phyloP scores from a whole-genome alignment of 2,113 vertebrate genomes.

The Pholis gunnellus region DNA sequence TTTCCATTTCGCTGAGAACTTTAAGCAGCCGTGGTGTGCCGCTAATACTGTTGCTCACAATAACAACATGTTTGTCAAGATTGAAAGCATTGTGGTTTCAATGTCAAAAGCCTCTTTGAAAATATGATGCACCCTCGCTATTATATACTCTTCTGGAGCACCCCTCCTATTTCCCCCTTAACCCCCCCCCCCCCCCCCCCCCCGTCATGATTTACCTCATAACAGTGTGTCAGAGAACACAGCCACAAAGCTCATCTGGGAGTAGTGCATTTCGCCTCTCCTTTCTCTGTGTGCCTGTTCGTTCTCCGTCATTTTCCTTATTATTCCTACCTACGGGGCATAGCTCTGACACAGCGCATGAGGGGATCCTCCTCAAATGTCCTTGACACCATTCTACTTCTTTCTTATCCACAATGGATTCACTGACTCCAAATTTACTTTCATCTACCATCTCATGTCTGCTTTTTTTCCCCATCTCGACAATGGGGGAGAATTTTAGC shows the following conservation, averaged over 20 bases:
- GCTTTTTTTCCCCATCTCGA: slow-evolving; percentile 5
- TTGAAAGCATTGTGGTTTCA: slow-evolving; percentile 56
- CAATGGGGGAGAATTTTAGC: slow-evolving; percentile 32
- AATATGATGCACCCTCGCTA: slow-evolving; percentile 11
- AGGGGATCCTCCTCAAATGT: slow-evolving; percentile 24
- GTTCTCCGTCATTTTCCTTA: slow-evolving; percentile 31
- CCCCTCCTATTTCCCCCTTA: slow-evolving; percentile 18
- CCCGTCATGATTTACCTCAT: slow-evolving; percentile 47
- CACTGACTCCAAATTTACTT: slow-evolving; percentile 49
- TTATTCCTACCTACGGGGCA: slow-evolving; percentile 6
- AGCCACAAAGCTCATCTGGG: slow-evolving; percentile 58
- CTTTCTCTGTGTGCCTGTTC: slow-evolving; percentile 16
- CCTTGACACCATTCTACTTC: slow-evolving; percentile 20
- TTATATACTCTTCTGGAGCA: slow-evolving; percentile 40
- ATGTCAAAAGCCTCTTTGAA: slow-evolving; percentile 40
- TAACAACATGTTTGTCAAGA: slow-evolving; percentile 60
- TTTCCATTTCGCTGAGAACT: slow-evolving; percentile 41
- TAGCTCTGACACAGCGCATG: slow-evolving; percentile 1
- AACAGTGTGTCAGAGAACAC: slow-evolving; percentile 46
- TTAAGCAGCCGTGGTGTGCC: slow-evolving; percentile 27
- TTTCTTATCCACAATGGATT: slow-evolving; percentile 27
- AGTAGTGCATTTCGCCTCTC: slow-evolving; percentile 43
- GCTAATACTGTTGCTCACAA: slow-evolving; percentile 44
- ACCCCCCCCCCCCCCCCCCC: background rate
- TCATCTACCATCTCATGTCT: slow-evolving; percentile 41